Evolutionary conservation across 37 sponge, comb jelly and placozoan species (phyloP), one percentile per base, ranked within the genome.

Genomic region (Cladorhizidae sp.): DNA sequence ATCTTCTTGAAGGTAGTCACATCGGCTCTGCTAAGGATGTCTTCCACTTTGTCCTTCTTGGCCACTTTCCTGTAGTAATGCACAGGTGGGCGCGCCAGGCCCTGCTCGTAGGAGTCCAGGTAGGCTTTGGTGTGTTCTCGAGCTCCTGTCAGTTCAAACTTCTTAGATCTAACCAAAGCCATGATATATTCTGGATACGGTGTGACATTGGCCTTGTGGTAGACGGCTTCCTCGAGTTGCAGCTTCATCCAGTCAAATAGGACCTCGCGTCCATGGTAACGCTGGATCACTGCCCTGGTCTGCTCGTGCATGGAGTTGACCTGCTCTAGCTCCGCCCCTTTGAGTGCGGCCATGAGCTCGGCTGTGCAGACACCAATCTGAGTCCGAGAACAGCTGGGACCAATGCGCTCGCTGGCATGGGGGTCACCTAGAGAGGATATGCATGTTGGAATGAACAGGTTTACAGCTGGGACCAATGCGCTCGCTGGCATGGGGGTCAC

Each of bases 341-440:
- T 62, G 21, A 29, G 22, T 15, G 84, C 83, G 61, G 93, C 96
- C 21, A 84, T 70, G 41, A 95, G 55, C 69, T 86, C 65, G 42
- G 72, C 78, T 6, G 87, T 35, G 35, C 90, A 75, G 57, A 95
- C 52, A 22, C 63, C 84, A 7, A 68, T 43, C 61, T 92, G 93
- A 8, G 88, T 80, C 6, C 87, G 75, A 41, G 93, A 86, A 55
- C 96, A 95, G 40, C 67, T 57, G 7, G 90, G 89, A 7, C 96
- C 96, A 72, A 95, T 89, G 0, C 96, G 75, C 63, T 95, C 96
- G 77, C 93, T 92, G 58, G 93, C 90, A 87, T 95, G 96, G 64
- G 96, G 93, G 64, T 95, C 96, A 76, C 96, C 95, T 87, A 57
- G n/a, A n/a, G n/a, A n/a, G n/a, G n/a, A n/a, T n/a, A n/a, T n/a